Evolutionary conservation across 2,888 invertebrate species (phyloP).

Genomic region (Cheilosia soror): DNA sequence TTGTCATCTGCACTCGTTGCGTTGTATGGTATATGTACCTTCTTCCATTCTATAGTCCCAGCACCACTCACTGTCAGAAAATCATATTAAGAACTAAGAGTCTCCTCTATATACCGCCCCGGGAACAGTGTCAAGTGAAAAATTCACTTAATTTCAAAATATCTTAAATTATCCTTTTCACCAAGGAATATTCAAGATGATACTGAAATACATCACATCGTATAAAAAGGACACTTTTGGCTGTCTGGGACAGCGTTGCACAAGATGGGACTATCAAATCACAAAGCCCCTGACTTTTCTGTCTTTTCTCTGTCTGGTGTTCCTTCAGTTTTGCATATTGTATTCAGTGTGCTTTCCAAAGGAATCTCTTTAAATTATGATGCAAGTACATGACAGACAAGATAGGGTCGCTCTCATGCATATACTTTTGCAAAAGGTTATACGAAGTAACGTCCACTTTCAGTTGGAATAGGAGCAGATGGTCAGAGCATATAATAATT

Average conservation of each 20-base stretch:
- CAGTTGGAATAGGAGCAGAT: slow-evolving; percentile 32
- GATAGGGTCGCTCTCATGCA: background rate
- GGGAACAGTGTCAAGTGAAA: slow-evolving; percentile 37
- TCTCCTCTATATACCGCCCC: background rate
- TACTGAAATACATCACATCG: slow-evolving; percentile 3
- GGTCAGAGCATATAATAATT: slow-evolving; percentile 16
- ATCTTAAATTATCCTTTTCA: slow-evolving; percentile 33
- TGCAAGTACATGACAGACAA: slow-evolving; percentile 27
- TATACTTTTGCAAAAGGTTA: background rate
- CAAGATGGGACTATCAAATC: slow-evolving; percentile 37
- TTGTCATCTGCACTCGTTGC: slow-evolving; percentile 24
- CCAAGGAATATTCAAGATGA: slow-evolving; percentile 18
- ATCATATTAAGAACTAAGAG: slow-evolving; percentile 26
- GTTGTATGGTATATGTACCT: background rate
- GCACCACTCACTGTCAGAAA: slow-evolving; percentile 36
- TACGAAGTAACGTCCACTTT: slow-evolving; percentile 25
- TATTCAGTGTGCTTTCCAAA: background rate
- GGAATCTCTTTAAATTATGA: slow-evolving; percentile 26
- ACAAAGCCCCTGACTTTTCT: slow-evolving; percentile 12
- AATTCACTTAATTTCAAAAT: slow-evolving; percentile 46
- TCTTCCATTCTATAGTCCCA: background rate
- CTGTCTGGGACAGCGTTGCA: slow-evolving; percentile 17
- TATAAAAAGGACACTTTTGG: slow-evolving; percentile 9
- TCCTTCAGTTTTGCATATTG: slow-evolving; percentile 12
- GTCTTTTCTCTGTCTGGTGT: background rate